These are phyloP conservation scores for Sphaerodactylus townsendi DNA, from an alignment of 2,113 vertebrate genomes.

Conservation along the genomic window DNA sequence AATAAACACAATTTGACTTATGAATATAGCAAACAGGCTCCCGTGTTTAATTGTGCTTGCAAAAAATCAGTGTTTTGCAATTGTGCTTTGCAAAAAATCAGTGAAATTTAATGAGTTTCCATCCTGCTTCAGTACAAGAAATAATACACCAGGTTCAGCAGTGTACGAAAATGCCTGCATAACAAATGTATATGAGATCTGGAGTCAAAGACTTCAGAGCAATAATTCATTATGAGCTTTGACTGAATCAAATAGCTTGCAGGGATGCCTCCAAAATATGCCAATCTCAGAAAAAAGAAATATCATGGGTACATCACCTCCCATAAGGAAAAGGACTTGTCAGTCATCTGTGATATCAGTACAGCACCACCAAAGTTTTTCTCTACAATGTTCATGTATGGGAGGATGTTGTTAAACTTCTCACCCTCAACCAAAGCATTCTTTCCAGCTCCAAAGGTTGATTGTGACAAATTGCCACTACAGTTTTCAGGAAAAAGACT, in stretches of 20 bases:
- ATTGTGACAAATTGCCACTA: conserved; percentile 4
- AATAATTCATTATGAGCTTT: neutral
- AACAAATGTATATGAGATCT: neutral
- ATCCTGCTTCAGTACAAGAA: neutral
- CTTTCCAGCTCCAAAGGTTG: neutral
- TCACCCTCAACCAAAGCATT: conserved; percentile 11
- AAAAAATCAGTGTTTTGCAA: neutral
- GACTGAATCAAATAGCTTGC: neutral
- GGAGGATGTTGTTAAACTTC: neutral
- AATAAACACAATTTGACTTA: neutral
- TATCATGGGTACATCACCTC: neutral
- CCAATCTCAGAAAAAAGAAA: neutral
- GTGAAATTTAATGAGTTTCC: neutral
- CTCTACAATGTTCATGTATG: conserved; percentile 13
- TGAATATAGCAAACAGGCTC: conserved; percentile 34
- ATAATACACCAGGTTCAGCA: neutral
- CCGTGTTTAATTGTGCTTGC: neutral
- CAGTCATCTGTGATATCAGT: neutral
- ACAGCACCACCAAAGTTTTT: neutral
- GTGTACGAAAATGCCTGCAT: neutral
- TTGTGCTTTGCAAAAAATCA: neutral
- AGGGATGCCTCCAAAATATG: neutral
- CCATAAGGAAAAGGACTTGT: neutral
- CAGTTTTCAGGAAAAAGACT: conserved; percentile 30
- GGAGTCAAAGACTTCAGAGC: neutral